Conservation (phyloP, 2,888 invertebrate species). For the Boloria selene region DNA sequence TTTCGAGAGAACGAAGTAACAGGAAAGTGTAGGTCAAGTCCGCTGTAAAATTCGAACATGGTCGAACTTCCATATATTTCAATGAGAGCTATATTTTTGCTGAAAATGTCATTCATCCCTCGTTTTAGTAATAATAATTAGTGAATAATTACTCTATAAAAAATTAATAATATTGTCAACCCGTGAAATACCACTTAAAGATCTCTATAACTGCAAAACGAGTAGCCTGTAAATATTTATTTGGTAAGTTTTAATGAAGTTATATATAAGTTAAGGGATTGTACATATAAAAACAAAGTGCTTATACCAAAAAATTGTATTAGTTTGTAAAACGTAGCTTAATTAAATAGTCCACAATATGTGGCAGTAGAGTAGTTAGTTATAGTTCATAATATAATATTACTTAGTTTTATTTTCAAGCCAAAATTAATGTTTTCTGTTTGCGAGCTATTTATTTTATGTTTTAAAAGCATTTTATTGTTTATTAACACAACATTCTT, state of each 20-base stretch:
- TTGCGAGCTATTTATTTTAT: no score
- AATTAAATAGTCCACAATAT: background rate
- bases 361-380: background rate
- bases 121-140: constrained; percentile 47
- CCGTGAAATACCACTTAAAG: no score
- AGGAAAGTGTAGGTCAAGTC: constrained; percentile 17
- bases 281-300: background rate
- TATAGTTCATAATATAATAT: no score
- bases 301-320: background rate
- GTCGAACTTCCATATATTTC: constrained; percentile 18
- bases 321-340: background rate
- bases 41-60: constrained; percentile 29
- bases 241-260: background rate
- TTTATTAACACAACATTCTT: no score
- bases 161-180: no score
- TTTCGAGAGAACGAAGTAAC: constrained; percentile 76
- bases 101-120: constrained; percentile 70
- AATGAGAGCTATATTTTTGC: constrained; percentile 75
- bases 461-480: no score
- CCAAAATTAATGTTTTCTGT: no score
- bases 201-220: background rate
- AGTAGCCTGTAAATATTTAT: constrained; percentile 18
- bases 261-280: background rate
- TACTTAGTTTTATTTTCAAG: no score
- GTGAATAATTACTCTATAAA: constrained; percentile 19